phyloP scores from a whole-genome alignment of 2,888 invertebrate genomes.

The Oscheius sp. region DNA sequence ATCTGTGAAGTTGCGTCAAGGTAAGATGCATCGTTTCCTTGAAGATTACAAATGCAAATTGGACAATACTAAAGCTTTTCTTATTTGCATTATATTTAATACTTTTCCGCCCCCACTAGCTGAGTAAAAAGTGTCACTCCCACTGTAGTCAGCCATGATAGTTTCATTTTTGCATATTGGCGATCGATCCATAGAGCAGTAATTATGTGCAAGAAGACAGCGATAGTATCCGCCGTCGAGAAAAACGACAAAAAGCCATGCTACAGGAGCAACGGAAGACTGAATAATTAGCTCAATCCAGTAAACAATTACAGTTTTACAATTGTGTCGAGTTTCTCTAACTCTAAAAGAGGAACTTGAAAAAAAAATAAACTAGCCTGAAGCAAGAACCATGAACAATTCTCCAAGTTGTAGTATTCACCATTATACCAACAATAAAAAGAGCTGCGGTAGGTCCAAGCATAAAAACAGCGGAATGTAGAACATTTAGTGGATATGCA shows the following conservation, averaged over 20 bases:
- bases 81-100: neutral
- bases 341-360: conserved; percentile 33
- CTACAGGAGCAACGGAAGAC: conserved; percentile 59
- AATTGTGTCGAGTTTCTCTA: conserved; percentile 50
- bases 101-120: conserved; percentile 51
- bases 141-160: conserved; percentile 35
- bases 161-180: conserved; percentile 49
- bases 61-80: conserved; percentile 57
- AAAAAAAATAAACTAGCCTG: conserved; percentile 30
- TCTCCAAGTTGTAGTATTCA: conserved; percentile 65
- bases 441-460: conserved; percentile 50
- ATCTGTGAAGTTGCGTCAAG: conserved; percentile 62
- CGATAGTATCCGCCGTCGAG: conserved; percentile 60
- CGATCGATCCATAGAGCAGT: conserved; percentile 46
- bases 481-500: conserved; percentile 61
- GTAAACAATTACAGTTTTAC: conserved; percentile 55
- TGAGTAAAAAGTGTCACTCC: conserved; percentile 33
- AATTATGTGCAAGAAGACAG: conserved; percentile 55
- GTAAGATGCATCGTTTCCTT: conserved; percentile 43
- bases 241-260: conserved; percentile 65
- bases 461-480: conserved; percentile 59
- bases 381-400: conserved; percentile 61
- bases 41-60: conserved; percentile 55
- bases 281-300: conserved; percentile 59
- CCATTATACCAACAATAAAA: conserved; percentile 47